Base-by-base conservation (phyloP, 2,797 vertebrate genomes). In the Anguilla marmorata region DNA sequence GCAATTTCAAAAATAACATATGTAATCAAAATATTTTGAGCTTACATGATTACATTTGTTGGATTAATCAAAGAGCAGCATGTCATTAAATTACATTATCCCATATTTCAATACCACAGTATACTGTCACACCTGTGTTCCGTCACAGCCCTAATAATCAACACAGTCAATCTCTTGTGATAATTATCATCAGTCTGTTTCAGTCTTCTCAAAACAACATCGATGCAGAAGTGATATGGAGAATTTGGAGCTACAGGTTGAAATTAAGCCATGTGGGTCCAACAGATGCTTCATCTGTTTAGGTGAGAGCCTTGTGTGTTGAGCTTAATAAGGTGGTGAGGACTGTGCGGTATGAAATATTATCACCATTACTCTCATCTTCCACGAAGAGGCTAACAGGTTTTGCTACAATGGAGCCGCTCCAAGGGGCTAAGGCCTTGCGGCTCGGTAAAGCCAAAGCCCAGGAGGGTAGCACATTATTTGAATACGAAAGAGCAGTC, bases 401-500 rank as follows among this genome's bases (percentile, higher is more conserved):
- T 50, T 86, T 33, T 6, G 1, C 30, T 27, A 11, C 45, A 58
- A 63, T 21, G 56, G 72, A 86, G 41, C 84, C 2, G 45, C 56
- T 82, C 27, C 58, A 16, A 19, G 48, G 85, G 48, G 21, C 7
- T 30, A 30, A 50, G 69, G 76, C 85, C 85, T 58, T 50, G 63
- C 54, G 8, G 58, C 41, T 85, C 84, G 41, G 85, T 86, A 69
- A 86, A 86, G 52, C 76, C 56, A 85, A 85, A 63, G 45, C 85
- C 76, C 74, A 9, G 74, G 76, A 85, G 88, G 82, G 50, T 24
- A 54, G n/a, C 85, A 63, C 74, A 50, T 86, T 85, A 86, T 86
- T 83, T 88, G 76, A 86, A 88, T 88, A 72, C 74, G 58, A 88
- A 88, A 88, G 85, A 86, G 88, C 74, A 88, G 88, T 88, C 88